Base-by-base conservation (phyloP, 2,797 vertebrate genomes). In the Salmo trutta region DNA sequence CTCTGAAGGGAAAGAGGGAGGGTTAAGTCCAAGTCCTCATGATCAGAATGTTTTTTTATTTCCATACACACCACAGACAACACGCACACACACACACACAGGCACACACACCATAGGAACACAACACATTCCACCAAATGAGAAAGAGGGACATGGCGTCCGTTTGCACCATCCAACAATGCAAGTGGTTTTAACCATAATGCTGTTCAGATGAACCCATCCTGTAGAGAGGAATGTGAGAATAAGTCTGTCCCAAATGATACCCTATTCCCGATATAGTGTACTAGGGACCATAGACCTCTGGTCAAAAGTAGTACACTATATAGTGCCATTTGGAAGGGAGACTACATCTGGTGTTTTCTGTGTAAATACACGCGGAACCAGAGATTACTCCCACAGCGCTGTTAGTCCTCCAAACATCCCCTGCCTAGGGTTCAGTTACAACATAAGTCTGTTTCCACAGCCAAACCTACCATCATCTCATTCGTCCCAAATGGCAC, bases 271-370 rank as follows among this genome's bases (percentile, higher is more conserved):
- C 19, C n/a, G 8, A 19, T 59, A 2, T 27, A 7, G 21, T 8
- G 10, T 10, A 14, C 7, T 24, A 64, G 59, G n/a, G 41, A 10
- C 41, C 41, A 14, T 47, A 47, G 41, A 47, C 12, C 59, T 64
- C 17, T 64, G 19, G 24, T 24, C 21, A 19, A 21, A 64, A 64
- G n/a, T 10, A 24, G 59, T 14, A 21, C 59, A 24, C 19, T 24
- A 64, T 14, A 2, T 64, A 64, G 21, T 64, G 21, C 24, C 24
- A 24, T 64, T 64, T 64, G 21, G 59, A 8, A 62, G 5, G n/a
- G 56, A 21, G n/a, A 62, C 16, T 56, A 85, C 87, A 91, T 88
- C 86, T 86, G 83, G 88, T 93, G 91, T 93, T 92, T 91, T 89
- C 81, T 81, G 81, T 88, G 84, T 89, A 92, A 91, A 91, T 83